Percentiles rank a stretch among this genome's conserved stretches.
Conservation (phyloP, 2,797 vertebrate genomes). For the Aphelocoma californica region DNA sequence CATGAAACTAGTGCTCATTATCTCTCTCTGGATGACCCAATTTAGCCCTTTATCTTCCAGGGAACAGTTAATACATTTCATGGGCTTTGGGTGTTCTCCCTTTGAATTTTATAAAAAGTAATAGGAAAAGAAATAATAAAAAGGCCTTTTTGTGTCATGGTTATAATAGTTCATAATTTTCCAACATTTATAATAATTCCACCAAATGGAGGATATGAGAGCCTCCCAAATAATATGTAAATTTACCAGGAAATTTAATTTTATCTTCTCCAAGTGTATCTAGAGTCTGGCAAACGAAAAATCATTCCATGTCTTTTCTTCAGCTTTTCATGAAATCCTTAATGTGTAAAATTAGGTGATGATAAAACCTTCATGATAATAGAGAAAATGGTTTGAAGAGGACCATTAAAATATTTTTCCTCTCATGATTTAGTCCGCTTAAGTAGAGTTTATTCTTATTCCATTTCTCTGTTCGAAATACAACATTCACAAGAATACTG, state of each 20-base stretch:
- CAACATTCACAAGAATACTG: not conserved
- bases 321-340: not conserved
- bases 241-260: not conserved
- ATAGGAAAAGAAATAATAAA: not conserved
- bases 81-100: not conserved
- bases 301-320: not conserved
- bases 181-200: not conserved
- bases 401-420: not conserved
- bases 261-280: not conserved
- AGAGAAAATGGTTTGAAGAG: not conserved
- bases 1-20: not conserved
- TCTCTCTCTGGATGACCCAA: not conserved
- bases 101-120: not conserved
- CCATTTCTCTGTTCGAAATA: not conserved
- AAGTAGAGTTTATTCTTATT: not conserved
- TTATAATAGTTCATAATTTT: not conserved
- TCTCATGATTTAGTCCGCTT: not conserved
- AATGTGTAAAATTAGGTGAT: not conserved
- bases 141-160: not conserved
- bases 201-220: not conserved
- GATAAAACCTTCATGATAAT: not conserved
- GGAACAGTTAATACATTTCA: not conserved
- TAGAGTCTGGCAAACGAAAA: not conserved
- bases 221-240: not conserved
- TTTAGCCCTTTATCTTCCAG: not conserved